A percentile compares a stretch with the other conserved stretches of the same genome.
phyloP scores from a whole-genome alignment of 2,113 vertebrate species.

The Pagrus major region DNA sequence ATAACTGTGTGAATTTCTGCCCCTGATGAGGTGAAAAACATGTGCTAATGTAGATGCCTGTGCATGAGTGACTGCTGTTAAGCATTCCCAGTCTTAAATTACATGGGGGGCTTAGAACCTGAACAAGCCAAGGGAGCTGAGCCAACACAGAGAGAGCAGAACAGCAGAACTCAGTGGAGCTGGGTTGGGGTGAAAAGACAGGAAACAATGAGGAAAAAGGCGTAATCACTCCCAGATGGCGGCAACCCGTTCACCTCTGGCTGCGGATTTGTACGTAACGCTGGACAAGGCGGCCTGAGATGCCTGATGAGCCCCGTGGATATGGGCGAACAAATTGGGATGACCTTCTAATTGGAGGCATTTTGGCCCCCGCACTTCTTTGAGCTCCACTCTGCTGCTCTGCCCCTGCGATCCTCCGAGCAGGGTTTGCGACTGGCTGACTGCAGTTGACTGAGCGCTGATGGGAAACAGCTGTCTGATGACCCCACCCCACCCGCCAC shows the following conservation, averaged over 20 bases:
- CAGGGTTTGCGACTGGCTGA: conserved; percentile 58
- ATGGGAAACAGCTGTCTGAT: conserved; percentile 84
- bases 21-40: conserved; percentile 68
- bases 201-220: conserved; percentile 83
- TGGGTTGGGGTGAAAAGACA: conserved; percentile 72
- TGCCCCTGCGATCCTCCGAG: conserved; percentile 63
- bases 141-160: conserved; percentile 64
- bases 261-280: conserved; percentile 53
- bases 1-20: conserved; percentile 33
- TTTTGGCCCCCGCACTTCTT: conserved; percentile 64
- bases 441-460: conserved; percentile 74
- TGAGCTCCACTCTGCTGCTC: conserved; percentile 45
- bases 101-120: conserved; percentile 62
- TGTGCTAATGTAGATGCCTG: conserved; percentile 70
- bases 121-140: conserved; percentile 68
- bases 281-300: conserved; percentile 26
- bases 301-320: conserved; percentile 60
- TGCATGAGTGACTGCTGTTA: conserved; percentile 76
- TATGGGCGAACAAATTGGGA: conserved; percentile 80
- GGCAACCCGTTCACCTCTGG: conserved; percentile 69
- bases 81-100: conserved; percentile 79
- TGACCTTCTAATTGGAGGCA: conserved; percentile 80
- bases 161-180: conserved; percentile 54
- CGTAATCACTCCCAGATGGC: conserved; percentile 85
- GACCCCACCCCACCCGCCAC: background rate